A percentile compares a stretch with the other conserved stretches of the same genome.
phyloP scores from a whole-genome alignment of 2,797 vertebrate species.

The Sciaenops ocellatus region DNA sequence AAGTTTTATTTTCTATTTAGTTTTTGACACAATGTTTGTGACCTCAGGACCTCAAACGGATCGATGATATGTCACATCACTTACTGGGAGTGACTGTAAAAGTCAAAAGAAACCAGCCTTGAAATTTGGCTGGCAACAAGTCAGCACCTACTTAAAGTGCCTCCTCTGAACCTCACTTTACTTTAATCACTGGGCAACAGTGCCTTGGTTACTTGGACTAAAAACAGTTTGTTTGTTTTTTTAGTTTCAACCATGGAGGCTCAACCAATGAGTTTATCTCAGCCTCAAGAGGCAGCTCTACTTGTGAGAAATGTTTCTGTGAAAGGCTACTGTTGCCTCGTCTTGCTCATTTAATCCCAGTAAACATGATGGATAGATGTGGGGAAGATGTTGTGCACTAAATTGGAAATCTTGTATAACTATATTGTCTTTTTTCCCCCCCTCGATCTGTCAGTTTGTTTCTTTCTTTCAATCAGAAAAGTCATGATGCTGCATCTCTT shows the following conservation, averaged over 20 bases:
- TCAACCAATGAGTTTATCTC: background rate
- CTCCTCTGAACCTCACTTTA: background rate
- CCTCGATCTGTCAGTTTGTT: constrained; percentile 16
- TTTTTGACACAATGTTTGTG: background rate
- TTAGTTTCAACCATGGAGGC: background rate
- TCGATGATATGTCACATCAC: background rate
- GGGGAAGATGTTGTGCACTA: constrained; percentile 15
- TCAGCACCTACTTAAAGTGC: background rate
- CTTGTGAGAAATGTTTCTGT: constrained; percentile 20
- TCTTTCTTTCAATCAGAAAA: constrained; percentile 78
- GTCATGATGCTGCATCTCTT: constrained; percentile 27
- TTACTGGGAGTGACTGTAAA: background rate
- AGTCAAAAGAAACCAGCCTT: background rate
- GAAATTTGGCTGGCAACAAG: constrained; percentile 5
- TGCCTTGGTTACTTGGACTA: background rate
- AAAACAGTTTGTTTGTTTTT: constrained; percentile 15
- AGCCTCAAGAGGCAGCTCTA: constrained; percentile 11
- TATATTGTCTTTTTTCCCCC: constrained; percentile 39
- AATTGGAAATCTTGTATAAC: constrained; percentile 39
- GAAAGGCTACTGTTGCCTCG: background rate
- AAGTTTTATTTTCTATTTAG: background rate
- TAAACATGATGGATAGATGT: constrained; percentile 15
- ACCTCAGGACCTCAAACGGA: background rate
- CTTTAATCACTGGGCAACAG: background rate
- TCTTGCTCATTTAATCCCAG: constrained; percentile 37